Evolutionary conservation across 1,140 invertebrate genomes (phyloP), one percentile per base, ranked within the genome.

Genomic region (Drosophila kepulauana): DNA sequence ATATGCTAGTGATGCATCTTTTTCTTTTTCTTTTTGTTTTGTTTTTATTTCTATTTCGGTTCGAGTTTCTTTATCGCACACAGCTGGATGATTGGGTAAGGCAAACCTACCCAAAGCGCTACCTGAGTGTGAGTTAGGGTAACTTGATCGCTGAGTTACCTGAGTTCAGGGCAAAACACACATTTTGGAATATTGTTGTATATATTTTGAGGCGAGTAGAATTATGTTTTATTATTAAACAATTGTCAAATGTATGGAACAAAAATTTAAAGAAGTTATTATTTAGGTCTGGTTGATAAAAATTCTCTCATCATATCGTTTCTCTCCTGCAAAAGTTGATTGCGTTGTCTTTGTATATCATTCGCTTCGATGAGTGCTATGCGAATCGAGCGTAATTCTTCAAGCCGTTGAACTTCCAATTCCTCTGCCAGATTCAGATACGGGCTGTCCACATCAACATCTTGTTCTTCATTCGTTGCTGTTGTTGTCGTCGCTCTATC

Each of bases 1-100:
- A 87, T 71, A 73, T 43, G n/a, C n/a, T 43, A 3, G 11, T 43
- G 41, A 43, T 43, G 41, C 41, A 43, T 43, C 48, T 75, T 64
- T 71, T 25, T 20, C 20, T 20, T 20, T 20, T 20, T 25, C 3
- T 25, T 25, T 20, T 25, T 25, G 20, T 63, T 51, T 67, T 81
- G 67, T 64, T 59, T 59, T 58, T 63, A 8, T 35, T 41, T 38
- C 56, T 25, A n/a, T 43, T 33, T n/a, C 10, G 33, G 20, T 15
- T 54, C 3, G 10, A 13, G 16, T 63, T 16, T 57, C 3, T 43
- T 43, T 4, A 13, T 43, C n/a, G 11, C 41, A 4, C 41, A 13
- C 41, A 43, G 41, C 41, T 43, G 41, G 11, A 3, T 13, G 3
- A 25, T 25, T 25, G 41, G 41, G n/a, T 10, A 41, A 10, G 38